Evolutionary conservation across 2,888 invertebrate genomes (phyloP), one percentile per base, ranked within the genome.

Genomic region (Eristalis pertinax): DNA sequence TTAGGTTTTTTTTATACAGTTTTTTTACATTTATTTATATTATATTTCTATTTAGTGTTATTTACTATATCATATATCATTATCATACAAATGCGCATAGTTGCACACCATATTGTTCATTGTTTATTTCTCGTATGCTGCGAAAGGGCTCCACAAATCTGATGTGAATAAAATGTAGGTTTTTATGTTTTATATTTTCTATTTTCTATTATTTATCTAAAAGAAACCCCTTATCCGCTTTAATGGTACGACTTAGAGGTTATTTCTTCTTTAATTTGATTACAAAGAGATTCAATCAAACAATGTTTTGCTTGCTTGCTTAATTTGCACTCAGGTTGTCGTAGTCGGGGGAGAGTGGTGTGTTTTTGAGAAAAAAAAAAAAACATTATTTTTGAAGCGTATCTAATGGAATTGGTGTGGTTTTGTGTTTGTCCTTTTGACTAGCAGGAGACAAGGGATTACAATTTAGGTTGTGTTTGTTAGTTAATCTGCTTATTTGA

Each of bases 81-180:
- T 87, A 87, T 87, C 68, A 84, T 87, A 87, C 87, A 87, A 87
- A 84, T 84, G 79, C 76, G 68, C 87, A 68, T 67, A 38, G 32
- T 24, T 86, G 83, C 64, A 63, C 79, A 76, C 75, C 73, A 79
- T 58, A 82, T 76, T 80, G 68, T 80, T 84, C 74, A 82, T 87
- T 87, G 72, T 84, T 84, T 80, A 80, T 38, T 84, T 87, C 32
- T 32, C 84, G 87, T 87, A 87, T 87, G 87, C 84, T 87, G 87
- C 87, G 83, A 87, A 80, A 84, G 84, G 87, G 84, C 87, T 87
- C 68, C 79, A 80, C 84, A 64, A 76, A 11, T 79, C 78, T 19
- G 82, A 70, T 86, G 82, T 82, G 77, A 82, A 77, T 63, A 73
- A 75, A 64, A 80, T 56, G 62, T 72, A 43, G 65, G 7, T 75